Evolutionary conservation across 1,140 invertebrate genomes (phyloP), one percentile per base, ranked within the genome.

Genomic region (Oedothorax gibbosus): DNA sequence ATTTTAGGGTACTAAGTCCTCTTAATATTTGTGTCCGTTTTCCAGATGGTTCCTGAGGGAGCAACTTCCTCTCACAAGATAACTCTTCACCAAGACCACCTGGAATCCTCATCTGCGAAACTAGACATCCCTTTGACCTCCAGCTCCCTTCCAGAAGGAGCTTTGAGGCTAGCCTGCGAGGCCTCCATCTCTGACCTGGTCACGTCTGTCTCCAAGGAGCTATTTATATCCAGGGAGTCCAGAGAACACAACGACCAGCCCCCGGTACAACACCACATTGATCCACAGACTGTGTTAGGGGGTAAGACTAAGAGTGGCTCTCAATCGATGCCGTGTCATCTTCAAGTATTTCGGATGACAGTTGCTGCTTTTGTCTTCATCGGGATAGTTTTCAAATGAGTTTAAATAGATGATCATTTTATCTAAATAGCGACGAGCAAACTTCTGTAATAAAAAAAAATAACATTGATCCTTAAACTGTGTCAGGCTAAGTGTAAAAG

Each of bases 201-300:
- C 18, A 85, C 83, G 51, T 77, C 83, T 20, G 64, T 85, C 49
- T 85, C 83, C 51, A 85, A 78, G 53, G 83, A 85, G 54, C 53
- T 85, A 20, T 73, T 84, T 54, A 76, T 84, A 66, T 84, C 82
- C 62, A 75, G 82, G 21, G 69, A 83, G 51, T 35, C 35, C 35
- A 35, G 35, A 35, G 18, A 76, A 12, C 66, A 82, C 56, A 71
- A 53, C 18, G 66, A 82, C 20, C 80, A 71, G 14, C 80, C 66
- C 0, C 35, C 35, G 5, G 35, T 35, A 5, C 80, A 54, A 9
- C 80, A 72, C 1, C 54, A 68, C 5, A 62, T 51, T 35, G 57
- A 62, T 10, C 80, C 69, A 2, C 56, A 73, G 12, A 35, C 35
- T 35, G 35, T 35, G 35, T 35, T 35, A 5, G 35, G 35, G 35